Evolutionary conservation across 2,113 vertebrate species (phyloP).

Genomic region (Psophia crepitans): DNA sequence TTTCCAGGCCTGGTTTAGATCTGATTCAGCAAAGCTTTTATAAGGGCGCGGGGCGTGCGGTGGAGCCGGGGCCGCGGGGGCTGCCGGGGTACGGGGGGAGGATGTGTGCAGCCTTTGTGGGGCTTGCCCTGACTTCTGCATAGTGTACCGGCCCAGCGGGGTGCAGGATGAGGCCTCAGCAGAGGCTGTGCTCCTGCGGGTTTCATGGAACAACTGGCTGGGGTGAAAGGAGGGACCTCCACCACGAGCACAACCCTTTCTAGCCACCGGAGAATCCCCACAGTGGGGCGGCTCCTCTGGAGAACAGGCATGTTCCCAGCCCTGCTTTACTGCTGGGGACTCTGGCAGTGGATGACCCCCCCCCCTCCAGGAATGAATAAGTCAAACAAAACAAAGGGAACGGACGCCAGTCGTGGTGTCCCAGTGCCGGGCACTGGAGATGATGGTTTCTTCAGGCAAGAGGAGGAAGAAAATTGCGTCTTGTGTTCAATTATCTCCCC

Average conservation of each 20-base stretch:
- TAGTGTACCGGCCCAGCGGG: fast-evolving
- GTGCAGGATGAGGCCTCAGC: not conserved
- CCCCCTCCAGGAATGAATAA: not conserved
- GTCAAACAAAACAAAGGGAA: not conserved
- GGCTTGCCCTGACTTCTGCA: fast-evolving
- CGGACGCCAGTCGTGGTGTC: not conserved
- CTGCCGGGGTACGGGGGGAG: not conserved
- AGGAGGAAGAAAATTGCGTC: not conserved
- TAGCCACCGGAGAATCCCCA: not conserved
- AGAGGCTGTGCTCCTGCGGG: not conserved
- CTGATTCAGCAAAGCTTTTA: slow-evolving; percentile 45
- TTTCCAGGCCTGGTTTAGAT: slow-evolving; percentile 48
- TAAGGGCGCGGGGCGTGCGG: fast-evolving
- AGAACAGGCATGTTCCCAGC: not conserved
- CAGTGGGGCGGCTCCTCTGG: fast-evolving
- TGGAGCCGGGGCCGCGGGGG: fast-evolving
- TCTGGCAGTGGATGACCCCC: not conserved
- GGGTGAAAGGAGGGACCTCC: not conserved
- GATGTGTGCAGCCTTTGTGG: fast-evolving
- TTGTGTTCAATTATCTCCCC: not conserved
- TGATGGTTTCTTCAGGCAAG: not conserved
- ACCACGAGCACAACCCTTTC: not conserved
- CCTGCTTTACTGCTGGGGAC: not conserved
- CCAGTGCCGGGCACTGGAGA: not conserved
- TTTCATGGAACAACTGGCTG: not conserved